phyloP scores from a whole-genome alignment of 2,888 invertebrate species.

The Rotaria sp. region DNA sequence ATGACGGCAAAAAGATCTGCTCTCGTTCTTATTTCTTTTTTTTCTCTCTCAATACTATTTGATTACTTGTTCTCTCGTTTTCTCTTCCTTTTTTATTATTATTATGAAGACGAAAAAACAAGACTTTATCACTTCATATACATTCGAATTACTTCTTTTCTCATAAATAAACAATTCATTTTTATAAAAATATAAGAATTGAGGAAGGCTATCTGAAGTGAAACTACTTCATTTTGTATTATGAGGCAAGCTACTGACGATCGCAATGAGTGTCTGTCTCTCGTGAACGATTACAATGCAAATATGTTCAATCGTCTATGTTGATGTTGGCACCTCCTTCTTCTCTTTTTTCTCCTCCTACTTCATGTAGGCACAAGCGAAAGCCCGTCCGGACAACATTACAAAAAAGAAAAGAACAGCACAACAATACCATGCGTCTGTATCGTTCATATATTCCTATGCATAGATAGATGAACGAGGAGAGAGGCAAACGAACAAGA shows the following conservation, averaged over 20 bases:
- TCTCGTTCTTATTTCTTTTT: background rate
- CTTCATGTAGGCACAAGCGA: background rate
- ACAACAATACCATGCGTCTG: background rate
- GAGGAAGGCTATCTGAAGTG: background rate
- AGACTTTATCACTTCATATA: no score
- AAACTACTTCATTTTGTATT: background rate
- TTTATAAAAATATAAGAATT: background rate
- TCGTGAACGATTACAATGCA: conserved; percentile 9
- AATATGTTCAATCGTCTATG: background rate
- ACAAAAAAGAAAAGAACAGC: background rate
- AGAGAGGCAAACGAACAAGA: background rate
- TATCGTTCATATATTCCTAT: background rate
- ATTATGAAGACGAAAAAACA: background rate
- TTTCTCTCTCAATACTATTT: background rate
- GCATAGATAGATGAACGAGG: background rate
- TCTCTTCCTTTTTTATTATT: background rate
- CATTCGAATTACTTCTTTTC: background rate
- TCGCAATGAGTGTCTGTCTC: background rate
- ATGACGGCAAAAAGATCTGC: background rate
- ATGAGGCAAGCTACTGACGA: no score
- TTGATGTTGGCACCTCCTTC: background rate
- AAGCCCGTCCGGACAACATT: background rate
- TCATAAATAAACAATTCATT: background rate
- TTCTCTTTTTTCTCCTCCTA: background rate
- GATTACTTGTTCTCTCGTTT: background rate